Conservation (phyloP, 64 coral and sea anemone genomes). For the Anthopleura sola region DNA sequence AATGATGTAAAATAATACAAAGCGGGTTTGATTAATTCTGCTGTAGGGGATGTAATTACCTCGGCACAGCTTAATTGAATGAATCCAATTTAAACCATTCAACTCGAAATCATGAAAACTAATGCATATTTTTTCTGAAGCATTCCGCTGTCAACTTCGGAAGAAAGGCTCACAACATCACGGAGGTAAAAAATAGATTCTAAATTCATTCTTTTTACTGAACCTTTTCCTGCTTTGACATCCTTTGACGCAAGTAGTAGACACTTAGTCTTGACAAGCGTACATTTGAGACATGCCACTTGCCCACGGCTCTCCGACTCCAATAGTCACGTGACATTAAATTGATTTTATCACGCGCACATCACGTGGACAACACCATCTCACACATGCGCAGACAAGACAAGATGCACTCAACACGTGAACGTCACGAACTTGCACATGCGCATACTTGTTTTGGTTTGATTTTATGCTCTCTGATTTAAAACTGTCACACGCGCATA, state of each 20-base stretch:
- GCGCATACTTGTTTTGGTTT: background rate
- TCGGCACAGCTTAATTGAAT: constrained; percentile 1
- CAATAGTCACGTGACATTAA: background rate
- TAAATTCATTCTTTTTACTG: constrained; percentile 22
- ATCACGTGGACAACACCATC: background rate
- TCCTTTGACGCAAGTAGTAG: constrained; percentile 7
- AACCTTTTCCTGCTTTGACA: constrained; percentile 2
- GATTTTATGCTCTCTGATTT: background rate
- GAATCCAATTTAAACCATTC: constrained; percentile 17
- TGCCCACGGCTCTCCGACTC: background rate
- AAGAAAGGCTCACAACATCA: constrained; percentile 90
- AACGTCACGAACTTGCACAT: background rate
- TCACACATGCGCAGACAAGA: background rate
- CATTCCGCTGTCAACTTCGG: constrained; percentile 90
- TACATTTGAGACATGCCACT: background rate
- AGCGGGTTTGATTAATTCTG: background rate
- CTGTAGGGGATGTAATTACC: background rate
- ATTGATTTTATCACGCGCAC: background rate
- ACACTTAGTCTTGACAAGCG: background rate
- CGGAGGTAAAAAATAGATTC: constrained; percentile 47
- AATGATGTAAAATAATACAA: background rate
- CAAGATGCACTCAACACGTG: background rate
- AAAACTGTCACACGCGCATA: background rate
- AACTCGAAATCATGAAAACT: constrained; percentile 9
- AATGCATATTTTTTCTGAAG: constrained; percentile 28